Percentiles rank a stretch among this genome's conserved stretches.
Evolutionary conservation across 2,888 invertebrate genomes (phyloP).

Genomic region (Pseudoips prasinana): DNA sequence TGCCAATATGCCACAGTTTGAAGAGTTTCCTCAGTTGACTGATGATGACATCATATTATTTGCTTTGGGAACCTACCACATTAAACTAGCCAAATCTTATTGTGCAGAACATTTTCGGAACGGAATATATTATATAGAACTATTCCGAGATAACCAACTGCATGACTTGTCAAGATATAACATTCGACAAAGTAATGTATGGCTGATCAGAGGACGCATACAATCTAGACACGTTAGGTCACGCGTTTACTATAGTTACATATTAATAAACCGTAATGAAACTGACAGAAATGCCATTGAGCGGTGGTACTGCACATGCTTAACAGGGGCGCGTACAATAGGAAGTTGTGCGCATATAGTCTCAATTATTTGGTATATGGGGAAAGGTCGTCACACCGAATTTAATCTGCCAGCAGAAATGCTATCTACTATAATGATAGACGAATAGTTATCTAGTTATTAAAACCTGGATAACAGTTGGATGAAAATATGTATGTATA

Average conservation of each 20-base stretch:
- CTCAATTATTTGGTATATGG: slow-evolving; percentile 3
- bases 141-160: neutral
- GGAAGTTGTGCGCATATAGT: slow-evolving; percentile 5
- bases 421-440: neutral
- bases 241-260: slow-evolving; percentile 20
- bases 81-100: slow-evolving; percentile 13
- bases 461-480: neutral
- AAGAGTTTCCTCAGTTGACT: slow-evolving; percentile 5
- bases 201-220: neutral
- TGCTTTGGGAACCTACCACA: slow-evolving; percentile 9
- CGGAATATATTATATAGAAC: slow-evolving; percentile 10
- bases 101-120: slow-evolving; percentile 9
- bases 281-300: slow-evolving; percentile 11
- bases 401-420: neutral
- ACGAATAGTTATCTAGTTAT: neutral
- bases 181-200: neutral
- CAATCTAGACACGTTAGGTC: neutral
- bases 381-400: neutral
- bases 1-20: slow-evolving; percentile 1
- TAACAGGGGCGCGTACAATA: slow-evolving; percentile 2
- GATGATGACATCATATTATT: slow-evolving; percentile 5
- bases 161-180: neutral
- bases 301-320: slow-evolving; percentile 2
- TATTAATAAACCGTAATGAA: slow-evolving; percentile 11
- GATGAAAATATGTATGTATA: no score